Base-by-base conservation (phyloP, 2,888 invertebrate species). In the Geotrupes spiniger region DNA sequence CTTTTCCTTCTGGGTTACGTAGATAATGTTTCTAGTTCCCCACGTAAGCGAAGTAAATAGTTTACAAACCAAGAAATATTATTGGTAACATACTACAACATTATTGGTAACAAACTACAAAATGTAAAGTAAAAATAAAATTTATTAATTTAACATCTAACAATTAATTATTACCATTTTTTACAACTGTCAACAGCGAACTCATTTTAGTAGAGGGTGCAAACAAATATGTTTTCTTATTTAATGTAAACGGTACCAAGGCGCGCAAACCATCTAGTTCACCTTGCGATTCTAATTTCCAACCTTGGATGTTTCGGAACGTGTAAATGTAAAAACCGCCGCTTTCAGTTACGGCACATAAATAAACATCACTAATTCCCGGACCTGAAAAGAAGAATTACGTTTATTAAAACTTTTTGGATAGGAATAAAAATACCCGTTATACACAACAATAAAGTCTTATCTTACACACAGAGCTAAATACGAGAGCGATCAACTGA, bases 301-400 rank as follows among this genome's bases (percentile, higher is more conserved):
- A 72, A 1, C 70, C 71, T 51, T 65, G 63, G 12, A 71, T 54
- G 51, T 64, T 66, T 45, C 62, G 53, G 51, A 64, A 71, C 2
- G 66, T 63, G 46, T 68, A 73, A 27, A 73, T 62, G 38, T 61
- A 64, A 50, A 68, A 71, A 5, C 57, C 52, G 4, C 63, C 62
- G 42, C 54, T 57, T 44, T 63, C 58, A 3, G 66, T 66, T 3
- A 70, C 65, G 10, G 66, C 59, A 39, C 63, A 60, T 39, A 73
- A 54, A 54, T 65, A 71, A 4, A 68, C 66, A 47, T 71, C 69
- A 43, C 65, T 67, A 8, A 26, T 11, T 25, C 65, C 69, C 58
- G 63, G 63, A 49, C 56, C 70, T 70, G 40, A 36, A 50, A 48
- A 31, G 45, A 44, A 36, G 58, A 47, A 50, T 36, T 16, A 10